Evolutionary conservation across 2,113 vertebrate species (phyloP), one percentile per base, ranked within the genome.

Genomic region (Nestor notabilis): DNA sequence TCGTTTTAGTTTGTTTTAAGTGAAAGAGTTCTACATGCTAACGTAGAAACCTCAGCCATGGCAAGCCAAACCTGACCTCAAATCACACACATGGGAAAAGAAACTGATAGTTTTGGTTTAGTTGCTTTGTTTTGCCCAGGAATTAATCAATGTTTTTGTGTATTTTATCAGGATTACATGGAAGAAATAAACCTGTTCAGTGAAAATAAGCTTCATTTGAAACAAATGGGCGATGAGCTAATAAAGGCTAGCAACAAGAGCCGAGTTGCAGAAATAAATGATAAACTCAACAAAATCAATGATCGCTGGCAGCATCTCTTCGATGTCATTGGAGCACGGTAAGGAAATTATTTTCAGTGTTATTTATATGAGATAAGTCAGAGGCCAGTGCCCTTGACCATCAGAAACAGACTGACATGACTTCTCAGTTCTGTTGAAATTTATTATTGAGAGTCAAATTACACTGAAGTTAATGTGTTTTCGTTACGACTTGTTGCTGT

Each of bases 141-240:
- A 91, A 68, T 84, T 90, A 79, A 91, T 46, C 72, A 64, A 7
- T 90, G 50, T 83, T 86, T 95, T 46, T 91, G n/a, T 93, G 10
- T 74, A 46, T 97, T 72, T 74, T 91, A 17, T 46, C 89, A 99
- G 99, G 99, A 99, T 92, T 99, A 99, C 87, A 99, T 99, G 99
- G 99, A 99, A 94, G 99, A 99, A 97, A 99, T 99, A 87, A 99
- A 99, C 96, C 89, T 99, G 52, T 99, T 99, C 91, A 99, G 98
- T 84, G 99, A 99, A 96, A 99, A 99, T 89, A 99, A 99, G 95
- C 98, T 98, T 18, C 98, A 99, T 37, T 96, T 99, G 87, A 99
- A 99, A 95, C 99, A 99, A 92, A 98, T 99, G 84, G 99, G 99
- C 0, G 99, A 99, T 18, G 99, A 99, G 63, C 96, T 99, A 44